Base-by-base conservation (phyloP, 2,888 invertebrate genomes). In the Microctonus aethiopoides region DNA sequence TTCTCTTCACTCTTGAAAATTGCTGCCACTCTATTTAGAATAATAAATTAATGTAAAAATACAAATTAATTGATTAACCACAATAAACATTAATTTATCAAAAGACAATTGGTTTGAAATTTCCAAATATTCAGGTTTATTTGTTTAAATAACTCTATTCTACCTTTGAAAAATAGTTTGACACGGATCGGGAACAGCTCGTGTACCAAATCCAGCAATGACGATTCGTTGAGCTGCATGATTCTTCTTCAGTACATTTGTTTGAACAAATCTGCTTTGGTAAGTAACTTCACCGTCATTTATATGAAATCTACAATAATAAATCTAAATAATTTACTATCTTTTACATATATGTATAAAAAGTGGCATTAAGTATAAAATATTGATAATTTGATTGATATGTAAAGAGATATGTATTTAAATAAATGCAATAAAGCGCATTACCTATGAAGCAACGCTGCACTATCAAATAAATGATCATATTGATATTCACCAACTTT, bases 401-500 rank as follows among this genome's bases (percentile, higher is more conserved):
- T n/a, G n/a, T n/a, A n/a, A n/a, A n/a, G n/a, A n/a, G n/a, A n/a
- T n/a, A n/a, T n/a, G n/a, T n/a, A n/a, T n/a, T n/a, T n/a, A n/a
- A n/a, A n/a, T n/a, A n/a, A n/a, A n/a, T n/a, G n/a, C n/a, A n/a
- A n/a, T n/a, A n/a, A n/a, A n/a, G n/a, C n/a, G n/a, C n/a, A n/a
- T n/a, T 84, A 90, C 90, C 89, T 89, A 85, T 96, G 96, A 59
- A 96, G 79, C 64, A 95, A 88, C 0, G 96, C 96, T 0, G 96
- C 92, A 77, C 96, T 94, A 86, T 98, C 98, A 83, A 98, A 98
- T 56, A 97, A 87, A 85, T 98, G 97, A 65, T 93, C 89, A 82
- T 93, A 96, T 39, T 89, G 88, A 88, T 92, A 92, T 9, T 92
- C 88, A 0, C 96, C 96, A 57, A 95, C 92, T 83, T 94, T 92